These are phyloP conservation scores for Bothrops jararaca DNA, from an alignment of 2,113 vertebrate species.

Conservation along the genomic window DNA sequence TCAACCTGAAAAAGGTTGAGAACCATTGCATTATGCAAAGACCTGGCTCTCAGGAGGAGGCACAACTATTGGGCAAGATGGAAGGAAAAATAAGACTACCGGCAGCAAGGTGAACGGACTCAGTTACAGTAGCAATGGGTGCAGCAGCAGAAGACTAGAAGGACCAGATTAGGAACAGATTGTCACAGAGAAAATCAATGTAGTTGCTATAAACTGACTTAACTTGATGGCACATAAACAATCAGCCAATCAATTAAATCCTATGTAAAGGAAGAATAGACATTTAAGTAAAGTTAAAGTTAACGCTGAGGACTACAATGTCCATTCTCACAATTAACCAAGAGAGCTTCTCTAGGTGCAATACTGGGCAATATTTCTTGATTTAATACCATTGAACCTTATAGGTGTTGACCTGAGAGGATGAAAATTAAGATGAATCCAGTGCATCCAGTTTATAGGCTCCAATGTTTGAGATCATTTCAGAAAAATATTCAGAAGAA, in stretches of 20 bases:
- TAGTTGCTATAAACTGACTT: neutral
- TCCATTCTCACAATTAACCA: neutral
- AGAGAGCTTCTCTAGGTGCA: neutral
- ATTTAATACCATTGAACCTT: neutral
- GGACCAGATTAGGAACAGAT: neutral
- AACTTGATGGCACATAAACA: neutral
- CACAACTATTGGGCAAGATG: neutral
- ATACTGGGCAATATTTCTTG: neutral
- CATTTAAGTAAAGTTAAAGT: neutral
- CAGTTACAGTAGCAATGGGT: neutral
- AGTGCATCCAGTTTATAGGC: neutral
- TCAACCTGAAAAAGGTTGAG: too few species aligned
- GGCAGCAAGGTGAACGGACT: neutral
- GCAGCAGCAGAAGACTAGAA: neutral
- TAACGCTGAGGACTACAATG: neutral
- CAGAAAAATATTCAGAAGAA: neutral
- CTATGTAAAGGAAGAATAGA: neutral
- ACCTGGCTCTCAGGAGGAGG: neutral
- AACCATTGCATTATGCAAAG: too few species aligned
- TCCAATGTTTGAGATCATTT: neutral
- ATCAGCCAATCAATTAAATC: neutral
- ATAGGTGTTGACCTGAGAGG: neutral
- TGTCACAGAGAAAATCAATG: neutral
- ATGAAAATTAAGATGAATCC: neutral
- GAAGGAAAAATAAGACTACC: neutral